A percentile compares a stretch with the other conserved stretches of the same genome.
These are phyloP conservation scores for Oncorhynchus tshawytscha DNA, from an alignment of 2,113 vertebrate genomes.

Conservation along the genomic window DNA sequence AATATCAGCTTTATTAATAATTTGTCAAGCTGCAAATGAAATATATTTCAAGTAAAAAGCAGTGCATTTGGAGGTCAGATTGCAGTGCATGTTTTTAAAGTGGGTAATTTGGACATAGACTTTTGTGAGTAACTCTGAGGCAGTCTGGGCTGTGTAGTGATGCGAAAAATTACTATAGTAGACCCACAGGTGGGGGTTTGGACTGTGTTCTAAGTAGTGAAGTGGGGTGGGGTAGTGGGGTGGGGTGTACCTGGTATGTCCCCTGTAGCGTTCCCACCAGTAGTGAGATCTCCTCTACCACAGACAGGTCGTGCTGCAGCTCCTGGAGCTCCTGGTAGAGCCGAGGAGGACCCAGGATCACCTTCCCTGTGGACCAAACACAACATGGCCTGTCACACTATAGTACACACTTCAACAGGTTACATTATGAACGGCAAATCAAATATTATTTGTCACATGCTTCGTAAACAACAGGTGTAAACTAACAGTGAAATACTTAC, in stretches of 20 bases:
- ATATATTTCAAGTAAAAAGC: slow-evolving; percentile 1
- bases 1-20: slow-evolving; percentile 27
- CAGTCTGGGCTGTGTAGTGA: neutral
- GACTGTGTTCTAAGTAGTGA: neutral
- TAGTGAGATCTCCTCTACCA: slow-evolving; percentile 90
- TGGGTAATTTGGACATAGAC: neutral
- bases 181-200: neutral
- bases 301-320: slow-evolving; percentile 88
- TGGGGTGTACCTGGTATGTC: slow-evolving; percentile 85
- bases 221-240: neutral
- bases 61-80: slow-evolving; percentile 20
- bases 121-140: slow-evolving; percentile 1
- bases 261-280: slow-evolving; percentile 91
- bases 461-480: too few species aligned
- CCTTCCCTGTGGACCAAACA: slow-evolving; percentile 74
- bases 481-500: too few species aligned
- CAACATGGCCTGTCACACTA: neutral
- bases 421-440: neutral
- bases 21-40: slow-evolving; percentile 13
- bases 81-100: slow-evolving; percentile 1
- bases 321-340: slow-evolving; percentile 96
- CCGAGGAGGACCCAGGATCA: slow-evolving; percentile 85
- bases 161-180: neutral
- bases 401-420: neutral
- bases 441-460: too few species aligned